Conservation (phyloP, 2,888 invertebrate genomes). For the Campoletis raptor region DNA sequence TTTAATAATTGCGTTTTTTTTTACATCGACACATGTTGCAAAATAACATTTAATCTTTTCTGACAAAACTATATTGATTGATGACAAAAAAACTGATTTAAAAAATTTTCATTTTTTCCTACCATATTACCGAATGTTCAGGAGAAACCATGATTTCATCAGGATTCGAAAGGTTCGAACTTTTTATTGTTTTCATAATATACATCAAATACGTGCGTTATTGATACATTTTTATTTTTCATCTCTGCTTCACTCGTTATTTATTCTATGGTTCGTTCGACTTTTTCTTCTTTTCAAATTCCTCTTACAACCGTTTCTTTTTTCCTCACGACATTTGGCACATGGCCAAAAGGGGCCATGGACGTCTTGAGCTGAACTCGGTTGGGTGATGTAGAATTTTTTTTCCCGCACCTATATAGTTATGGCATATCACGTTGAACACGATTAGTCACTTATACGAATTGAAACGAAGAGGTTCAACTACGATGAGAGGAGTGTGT, state of each 20-base stretch:
- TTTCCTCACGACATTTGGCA: slow-evolving; percentile 39
- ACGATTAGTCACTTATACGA: slow-evolving; percentile 47
- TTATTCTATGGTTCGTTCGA: neutral
- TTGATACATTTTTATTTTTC: slow-evolving; percentile 6
- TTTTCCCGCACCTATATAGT: slow-evolving; percentile 9
- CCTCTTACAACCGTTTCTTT: neutral
- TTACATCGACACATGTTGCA: neutral
- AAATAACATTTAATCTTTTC: neutral
- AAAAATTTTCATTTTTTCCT: neutral
- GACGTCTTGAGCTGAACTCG: slow-evolving; percentile 30
- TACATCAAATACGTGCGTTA: neutral
- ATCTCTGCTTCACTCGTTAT: neutral
- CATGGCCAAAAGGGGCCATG: slow-evolving; percentile 35
- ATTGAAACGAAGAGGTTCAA: neutral
- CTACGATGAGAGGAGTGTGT: neutral
- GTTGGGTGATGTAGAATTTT: slow-evolving; percentile 27
- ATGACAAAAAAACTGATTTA: neutral
- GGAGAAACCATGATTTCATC: neutral
- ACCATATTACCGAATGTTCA: neutral
- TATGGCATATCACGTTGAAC: slow-evolving; percentile 34
- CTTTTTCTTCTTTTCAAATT: slow-evolving; percentile 6
- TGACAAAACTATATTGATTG: neutral
- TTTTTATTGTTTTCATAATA: slow-evolving; percentile 1
- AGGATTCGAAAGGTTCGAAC: neutral
- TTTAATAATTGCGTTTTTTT: neutral